These are phyloP conservation scores for Chrysogorgia sp. DNA, from an alignment of 92 coral and sea anemone genomes.

Conservation along the genomic window DNA sequence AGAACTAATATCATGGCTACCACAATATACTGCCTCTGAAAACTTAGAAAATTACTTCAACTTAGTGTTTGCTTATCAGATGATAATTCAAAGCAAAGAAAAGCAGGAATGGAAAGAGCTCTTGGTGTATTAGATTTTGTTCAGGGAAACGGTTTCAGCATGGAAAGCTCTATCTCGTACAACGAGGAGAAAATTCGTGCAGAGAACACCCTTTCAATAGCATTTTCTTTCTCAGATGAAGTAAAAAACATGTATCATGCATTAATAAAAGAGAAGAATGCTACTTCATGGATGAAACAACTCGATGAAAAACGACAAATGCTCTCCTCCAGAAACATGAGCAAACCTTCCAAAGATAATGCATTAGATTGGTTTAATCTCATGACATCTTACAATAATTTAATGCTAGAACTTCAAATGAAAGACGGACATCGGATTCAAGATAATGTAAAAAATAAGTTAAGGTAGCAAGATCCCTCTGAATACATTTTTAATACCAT, in stretches of 20 bases:
- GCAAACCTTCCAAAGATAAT: neutral
- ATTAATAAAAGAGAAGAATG: neutral
- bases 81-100: constrained; percentile 37
- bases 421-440: neutral
- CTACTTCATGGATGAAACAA: neutral
- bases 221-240: neutral
- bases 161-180: neutral
- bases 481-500: too few relatives aligned
- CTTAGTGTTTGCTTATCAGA: constrained; percentile 4
- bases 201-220: neutral
- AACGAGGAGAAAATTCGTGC: constrained; percentile 20
- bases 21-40: neutral
- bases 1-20: neutral
- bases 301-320: neutral
- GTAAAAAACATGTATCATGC: neutral
- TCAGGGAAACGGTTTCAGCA: neutral
- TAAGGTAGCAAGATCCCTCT: too few relatives aligned
- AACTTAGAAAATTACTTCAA: constrained; percentile 18
- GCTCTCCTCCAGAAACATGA: neutral
- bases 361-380: constrained; percentile 18
- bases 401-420: constrained; percentile 20
- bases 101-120: constrained; percentile 35
- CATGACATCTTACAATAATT: constrained; percentile 19
- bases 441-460: neutral
- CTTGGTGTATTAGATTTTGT: constrained; percentile 15